Conservation (phyloP, 2,888 invertebrate species). For the Brenthis hecate region DNA sequence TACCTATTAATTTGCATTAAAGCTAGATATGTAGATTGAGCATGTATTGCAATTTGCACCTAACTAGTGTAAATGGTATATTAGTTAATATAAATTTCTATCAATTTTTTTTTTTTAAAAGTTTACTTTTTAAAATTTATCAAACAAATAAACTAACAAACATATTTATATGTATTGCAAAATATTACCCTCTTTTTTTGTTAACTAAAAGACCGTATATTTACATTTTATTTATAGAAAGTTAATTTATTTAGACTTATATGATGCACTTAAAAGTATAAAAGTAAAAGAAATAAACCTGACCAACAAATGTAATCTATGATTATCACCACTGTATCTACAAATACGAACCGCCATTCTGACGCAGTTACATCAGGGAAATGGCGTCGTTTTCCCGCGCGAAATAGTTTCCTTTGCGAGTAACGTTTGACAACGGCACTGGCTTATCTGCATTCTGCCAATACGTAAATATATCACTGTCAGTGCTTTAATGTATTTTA, state of each 20-base stretch:
- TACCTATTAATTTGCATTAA: slow-evolving; percentile 9
- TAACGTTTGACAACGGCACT: slow-evolving; percentile 24
- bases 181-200: too few species aligned
- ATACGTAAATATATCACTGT: slow-evolving; percentile 20
- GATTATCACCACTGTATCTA: slow-evolving; percentile 12
- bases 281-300: neutral
- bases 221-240: too few species aligned
- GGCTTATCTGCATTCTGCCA: slow-evolving; percentile 25
- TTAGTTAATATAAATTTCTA: too few species aligned
- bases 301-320: slow-evolving; percentile 4
- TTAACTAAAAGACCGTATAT: too few species aligned
- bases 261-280: neutral
- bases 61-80: too few species aligned
- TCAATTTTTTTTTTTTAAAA: too few species aligned
- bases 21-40: neutral
- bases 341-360: slow-evolving; percentile 41
- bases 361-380: slow-evolving; percentile 46
- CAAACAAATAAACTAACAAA: too few species aligned
- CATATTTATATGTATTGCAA: too few species aligned
- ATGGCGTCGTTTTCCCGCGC: slow-evolving; percentile 50
- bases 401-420: slow-evolving; percentile 50
- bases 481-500: slow-evolving; percentile 8
- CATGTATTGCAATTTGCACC: neutral
- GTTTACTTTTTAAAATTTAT: too few species aligned
- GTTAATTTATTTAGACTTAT: too few species aligned